Evolutionary conservation across 2,113 vertebrate species (phyloP).

Genomic region (Megaceryle maxima): DNA sequence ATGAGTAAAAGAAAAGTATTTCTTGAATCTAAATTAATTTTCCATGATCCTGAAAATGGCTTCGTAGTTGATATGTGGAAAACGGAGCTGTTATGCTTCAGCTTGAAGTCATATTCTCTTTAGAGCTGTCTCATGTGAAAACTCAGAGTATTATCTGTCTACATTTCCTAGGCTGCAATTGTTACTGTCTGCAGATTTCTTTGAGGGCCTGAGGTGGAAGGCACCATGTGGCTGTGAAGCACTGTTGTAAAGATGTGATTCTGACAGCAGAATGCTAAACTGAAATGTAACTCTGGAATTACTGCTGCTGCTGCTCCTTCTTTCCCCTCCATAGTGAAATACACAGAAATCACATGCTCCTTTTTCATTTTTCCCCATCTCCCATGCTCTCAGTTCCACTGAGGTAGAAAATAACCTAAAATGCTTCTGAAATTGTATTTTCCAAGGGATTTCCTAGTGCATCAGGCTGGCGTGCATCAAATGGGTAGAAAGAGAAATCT

Average conservation of each 20-base stretch:
- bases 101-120: neutral
- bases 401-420: conserved; percentile 50
- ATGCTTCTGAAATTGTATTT: conserved; percentile 55
- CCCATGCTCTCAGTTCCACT: neutral
- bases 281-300: conserved; percentile 27
- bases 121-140: neutral
- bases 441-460: conserved; percentile 43
- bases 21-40: neutral
- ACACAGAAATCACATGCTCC: conserved; percentile 3
- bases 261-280: conserved; percentile 31
- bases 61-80: neutral
- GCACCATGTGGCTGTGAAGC: neutral
- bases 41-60: neutral
- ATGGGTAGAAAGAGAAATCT: conserved; percentile 26
- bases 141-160: neutral
- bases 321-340: neutral
- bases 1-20: neutral
- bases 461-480: neutral
- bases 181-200: neutral
- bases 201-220: conserved; percentile 28
- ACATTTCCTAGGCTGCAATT: neutral
- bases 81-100: neutral
- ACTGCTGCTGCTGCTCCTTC: neutral
- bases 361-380: neutral
- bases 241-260: conserved; percentile 2